Conservation (phyloP, 2,888 invertebrate genomes). For the Idaea straminata region DNA sequence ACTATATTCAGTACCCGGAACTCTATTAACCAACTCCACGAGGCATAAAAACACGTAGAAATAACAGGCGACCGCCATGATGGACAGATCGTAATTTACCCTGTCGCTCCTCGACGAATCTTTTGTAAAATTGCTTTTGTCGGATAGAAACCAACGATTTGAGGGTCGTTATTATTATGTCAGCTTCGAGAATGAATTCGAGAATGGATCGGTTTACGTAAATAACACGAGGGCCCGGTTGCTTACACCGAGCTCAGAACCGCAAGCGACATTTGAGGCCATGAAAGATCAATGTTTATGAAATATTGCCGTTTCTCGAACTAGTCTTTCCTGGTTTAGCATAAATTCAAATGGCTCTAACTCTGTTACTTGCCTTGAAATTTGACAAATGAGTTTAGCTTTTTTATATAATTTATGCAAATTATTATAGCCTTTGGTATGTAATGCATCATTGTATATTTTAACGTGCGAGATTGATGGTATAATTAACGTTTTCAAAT, state of each 20-base stretch:
- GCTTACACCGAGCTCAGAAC: slow-evolving; percentile 26
- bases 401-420: slow-evolving; percentile 22
- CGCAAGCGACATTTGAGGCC: slow-evolving; percentile 30
- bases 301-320: slow-evolving; percentile 19
- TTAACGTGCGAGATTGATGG: slow-evolving; percentile 24
- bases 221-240: slow-evolving; percentile 27
- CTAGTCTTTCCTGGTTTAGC: slow-evolving; percentile 11
- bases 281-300: slow-evolving; percentile 32
- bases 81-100: slow-evolving; percentile 57
- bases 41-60: slow-evolving; percentile 63
- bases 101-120: slow-evolving; percentile 30
- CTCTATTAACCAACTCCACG: slow-evolving; percentile 67
- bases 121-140: slow-evolving; percentile 49
- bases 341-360: slow-evolving; percentile 20
- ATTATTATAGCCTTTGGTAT: slow-evolving; percentile 19
- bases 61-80: slow-evolving; percentile 53
- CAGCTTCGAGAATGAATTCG: slow-evolving; percentile 3
- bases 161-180: slow-evolving; percentile 20
- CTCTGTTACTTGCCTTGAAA: slow-evolving; percentile 24
- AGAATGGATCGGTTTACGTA: slow-evolving; percentile 21
- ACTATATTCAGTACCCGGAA: slow-evolving; percentile 68
- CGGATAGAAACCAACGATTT: slow-evolving; percentile 26
- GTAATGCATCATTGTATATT: slow-evolving; percentile 25
- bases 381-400: slow-evolving; percentile 24
- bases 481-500: slow-evolving; percentile 14